Percentiles rank a stretch among this genome's conserved stretches.
Evolutionary conservation across 2,888 invertebrate species (phyloP).

Genomic region (Hirtodrosophila cameraria): DNA sequence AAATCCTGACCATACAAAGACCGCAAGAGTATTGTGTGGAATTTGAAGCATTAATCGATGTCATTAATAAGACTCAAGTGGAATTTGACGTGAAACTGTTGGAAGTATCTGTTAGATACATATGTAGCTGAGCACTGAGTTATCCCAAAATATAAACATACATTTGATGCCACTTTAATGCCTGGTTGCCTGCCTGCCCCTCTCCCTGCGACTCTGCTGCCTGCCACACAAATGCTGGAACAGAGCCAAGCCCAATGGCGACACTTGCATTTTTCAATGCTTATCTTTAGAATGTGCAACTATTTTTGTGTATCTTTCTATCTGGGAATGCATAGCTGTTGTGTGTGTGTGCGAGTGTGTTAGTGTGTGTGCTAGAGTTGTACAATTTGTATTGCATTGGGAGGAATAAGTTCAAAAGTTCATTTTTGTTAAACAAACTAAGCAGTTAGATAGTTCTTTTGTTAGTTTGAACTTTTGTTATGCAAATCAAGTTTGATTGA

Average conservation of each 20-base stretch:
- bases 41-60: constrained; percentile 41
- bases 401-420: no score
- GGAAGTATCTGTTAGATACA: constrained; percentile 23
- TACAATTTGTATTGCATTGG: no score
- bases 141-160: no score
- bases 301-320: constrained; percentile 55
- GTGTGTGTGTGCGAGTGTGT: constrained; percentile 5
- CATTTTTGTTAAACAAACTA: no score
- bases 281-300: constrained; percentile 67
- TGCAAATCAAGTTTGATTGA: no score
- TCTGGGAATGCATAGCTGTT: constrained; percentile 39
- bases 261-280: constrained; percentile 61
- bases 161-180: no score
- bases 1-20: constrained; percentile 1
- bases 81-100: constrained; percentile 30
- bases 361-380: no score
- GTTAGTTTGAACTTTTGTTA: no score
- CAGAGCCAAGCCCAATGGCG: constrained; percentile 61
- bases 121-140: constrained; percentile 39
- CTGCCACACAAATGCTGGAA: constrained; percentile 55
- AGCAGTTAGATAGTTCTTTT: no score
- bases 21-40: neutral
- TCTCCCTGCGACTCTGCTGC: no score
- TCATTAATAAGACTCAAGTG: constrained; percentile 65
- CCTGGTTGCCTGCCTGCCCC: no score